Base-by-base conservation (phyloP, 2,888 invertebrate species). In the Nomada ruficornis region DNA sequence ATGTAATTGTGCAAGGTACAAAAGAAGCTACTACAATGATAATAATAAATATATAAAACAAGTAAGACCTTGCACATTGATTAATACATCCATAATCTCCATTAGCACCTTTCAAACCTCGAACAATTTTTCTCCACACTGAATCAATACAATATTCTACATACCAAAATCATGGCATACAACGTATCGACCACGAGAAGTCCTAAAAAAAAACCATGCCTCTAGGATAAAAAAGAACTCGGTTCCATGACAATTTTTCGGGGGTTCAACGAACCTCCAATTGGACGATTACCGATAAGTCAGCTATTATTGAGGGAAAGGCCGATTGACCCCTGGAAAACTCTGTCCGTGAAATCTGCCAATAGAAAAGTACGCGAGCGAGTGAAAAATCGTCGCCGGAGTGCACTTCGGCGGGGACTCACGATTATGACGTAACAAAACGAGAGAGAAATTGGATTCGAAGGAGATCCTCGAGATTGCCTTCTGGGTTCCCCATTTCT, bases 391-490 rank as follows among this genome's bases (percentile, higher is more conserved):
- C 62, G 71, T 52, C 55, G 71, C 36, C 50, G 26, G 69, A 68
- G 80, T 29, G 57, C 29, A 62, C 36, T 67, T 70, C 23, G 29
- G 47, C 65, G 42, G 55, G 26, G 68, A 64, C 64, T 69, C 59
- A 69, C 77, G 80, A 77, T 77, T 77, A 77, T 70, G 44, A 67
- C 65, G 74, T 50, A 67, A 65, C 70, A 67, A 67, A 74, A 74
- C 62, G 67, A 67, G 74, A 67, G 70, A 78, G 74, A 70, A 78
- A 82, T 78, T 78, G 78, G 67, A 78, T 78, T 74, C 70, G 74
- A 62, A 69, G 50, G 42, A 23, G 64, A 75, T 76, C 63, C 23
- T 69, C 63, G 64, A 77, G 77, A 77, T 81, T 76, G 75, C 76
- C 57, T 59, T 77, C 54, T 54, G 54, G 54, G 54, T 54, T 20